Evolutionary conservation across 2,113 vertebrate genomes (phyloP).

Genomic region (Corythornis vintsioides): DNA sequence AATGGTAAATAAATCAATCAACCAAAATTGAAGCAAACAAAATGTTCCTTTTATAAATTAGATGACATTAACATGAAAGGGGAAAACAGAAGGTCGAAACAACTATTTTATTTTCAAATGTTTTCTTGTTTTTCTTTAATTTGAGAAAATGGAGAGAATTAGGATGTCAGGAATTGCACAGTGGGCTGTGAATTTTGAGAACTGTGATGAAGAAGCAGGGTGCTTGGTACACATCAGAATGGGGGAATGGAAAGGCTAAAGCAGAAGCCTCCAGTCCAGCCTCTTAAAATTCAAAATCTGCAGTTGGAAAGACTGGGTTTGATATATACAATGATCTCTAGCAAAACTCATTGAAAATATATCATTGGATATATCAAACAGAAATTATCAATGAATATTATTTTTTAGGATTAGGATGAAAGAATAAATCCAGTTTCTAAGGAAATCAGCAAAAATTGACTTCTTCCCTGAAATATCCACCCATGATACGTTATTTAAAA

Average conservation of each 20-base stretch:
- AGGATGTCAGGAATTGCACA: neutral
- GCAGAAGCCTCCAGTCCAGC: neutral
- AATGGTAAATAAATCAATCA: neutral
- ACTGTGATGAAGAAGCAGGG: neutral
- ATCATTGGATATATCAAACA: neutral
- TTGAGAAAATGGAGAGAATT: neutral
- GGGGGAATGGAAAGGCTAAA: neutral
- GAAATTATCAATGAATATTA: neutral
- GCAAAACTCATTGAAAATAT: too few relatives aligned
- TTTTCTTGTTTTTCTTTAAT: neutral
- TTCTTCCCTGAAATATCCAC: neutral
- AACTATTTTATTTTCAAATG: neutral
- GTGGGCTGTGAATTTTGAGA: neutral
- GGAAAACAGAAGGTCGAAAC: neutral
- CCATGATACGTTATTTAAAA: neutral
- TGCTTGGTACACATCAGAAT: neutral
- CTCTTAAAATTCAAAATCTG: neutral
- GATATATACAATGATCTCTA: too few relatives aligned
- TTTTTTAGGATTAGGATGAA: neutral
- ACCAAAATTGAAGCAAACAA: neutral
- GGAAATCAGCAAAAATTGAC: neutral
- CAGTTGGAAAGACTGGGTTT: neutral
- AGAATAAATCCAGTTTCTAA: neutral
- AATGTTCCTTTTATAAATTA: neutral
- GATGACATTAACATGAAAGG: neutral